Evolutionary conservation across 1,140 invertebrate genomes (phyloP), one percentile per base, ranked within the genome.

Genomic region (Drosophila auraria): DNA sequence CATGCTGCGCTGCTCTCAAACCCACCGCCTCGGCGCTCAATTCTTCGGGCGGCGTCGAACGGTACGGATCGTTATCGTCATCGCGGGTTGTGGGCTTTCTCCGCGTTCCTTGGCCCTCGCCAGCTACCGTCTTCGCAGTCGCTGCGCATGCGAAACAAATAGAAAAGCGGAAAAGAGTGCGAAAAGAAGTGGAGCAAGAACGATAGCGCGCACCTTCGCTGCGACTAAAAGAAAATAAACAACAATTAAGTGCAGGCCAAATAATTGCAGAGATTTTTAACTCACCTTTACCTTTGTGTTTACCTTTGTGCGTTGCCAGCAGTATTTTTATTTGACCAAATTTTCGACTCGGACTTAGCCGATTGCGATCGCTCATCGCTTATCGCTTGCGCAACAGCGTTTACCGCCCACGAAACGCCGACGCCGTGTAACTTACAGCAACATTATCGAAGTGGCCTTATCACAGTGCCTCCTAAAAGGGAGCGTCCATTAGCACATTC

Each of bases 401-500:
- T 58, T 58, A 40, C 36, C 59, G 60, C 79, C 61, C 58, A 58
- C 57, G 71, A 80, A 82, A 58, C 78, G 63, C 66, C 71, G 54
- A 76, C 82, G 65, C 30, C 74, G 79, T 76, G 68, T 58, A 66
- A 61, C 70, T 79, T 82, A 80, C 27, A 57, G 33, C 49, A 30
- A 40, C 78, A 78, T 78, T 87, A 89, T 87, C 65, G 81, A 89
- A 56, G 75, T 49, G 61, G 65, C 64, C 81, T 90, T 90, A 84
- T 89, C 86, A 61, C 49, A 58, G 59, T 64, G 66, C 66, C 61
- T 33, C 33, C 42, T 50, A 49, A 58, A 59, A 78, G 45, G 59
- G 60, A 64, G 40, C 70, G 58, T 62, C 72, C 84, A 89, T 89
- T 89, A 90, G 84, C 84, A 66, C 80, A 53, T 84, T 65, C 38